phyloP scores from a whole-genome alignment of 2,113 vertebrate species.

The Grammomys dolichurus region DNA sequence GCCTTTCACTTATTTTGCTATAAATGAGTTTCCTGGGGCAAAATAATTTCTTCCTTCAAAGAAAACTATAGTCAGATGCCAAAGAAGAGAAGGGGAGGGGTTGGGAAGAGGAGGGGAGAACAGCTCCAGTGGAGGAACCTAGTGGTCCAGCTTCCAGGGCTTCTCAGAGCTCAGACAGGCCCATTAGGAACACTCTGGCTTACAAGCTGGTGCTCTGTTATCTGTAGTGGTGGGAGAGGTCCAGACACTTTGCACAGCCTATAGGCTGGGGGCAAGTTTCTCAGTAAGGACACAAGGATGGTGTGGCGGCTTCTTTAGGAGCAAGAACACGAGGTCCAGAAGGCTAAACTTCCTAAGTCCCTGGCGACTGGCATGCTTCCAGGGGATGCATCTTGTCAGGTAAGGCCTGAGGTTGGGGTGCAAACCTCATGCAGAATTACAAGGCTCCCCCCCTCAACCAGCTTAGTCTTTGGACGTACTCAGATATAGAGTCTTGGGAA shows the following conservation, averaged over 20 bases:
- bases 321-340: not conserved
- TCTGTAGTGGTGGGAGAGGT: not conserved
- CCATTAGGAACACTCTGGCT: not conserved
- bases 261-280: too few species aligned
- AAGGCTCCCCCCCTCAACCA: not conserved
- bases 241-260: not conserved
- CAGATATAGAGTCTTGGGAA: not conserved
- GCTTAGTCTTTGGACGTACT: not conserved
- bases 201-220: conserved; percentile 75
- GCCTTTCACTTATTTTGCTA: conserved; percentile 85
- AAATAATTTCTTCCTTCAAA: conserved; percentile 79
- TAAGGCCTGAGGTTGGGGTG: not conserved
- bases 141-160: not conserved
- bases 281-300: not conserved
- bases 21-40: conserved; percentile 90
- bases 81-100: conserved; percentile 83
- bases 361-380: not conserved
- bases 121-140: not conserved
- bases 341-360: too few species aligned
- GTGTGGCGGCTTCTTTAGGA: not conserved
- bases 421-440: not conserved
- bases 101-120: conserved; percentile 58
- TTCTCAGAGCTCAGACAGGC: conserved; percentile 55
- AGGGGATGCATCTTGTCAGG: not conserved
- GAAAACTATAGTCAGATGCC: conserved; percentile 68